Percentiles rank a stretch among this genome's conserved stretches.
Conservation (phyloP, 2,888 invertebrate genomes). For the Desoria tigrina region DNA sequence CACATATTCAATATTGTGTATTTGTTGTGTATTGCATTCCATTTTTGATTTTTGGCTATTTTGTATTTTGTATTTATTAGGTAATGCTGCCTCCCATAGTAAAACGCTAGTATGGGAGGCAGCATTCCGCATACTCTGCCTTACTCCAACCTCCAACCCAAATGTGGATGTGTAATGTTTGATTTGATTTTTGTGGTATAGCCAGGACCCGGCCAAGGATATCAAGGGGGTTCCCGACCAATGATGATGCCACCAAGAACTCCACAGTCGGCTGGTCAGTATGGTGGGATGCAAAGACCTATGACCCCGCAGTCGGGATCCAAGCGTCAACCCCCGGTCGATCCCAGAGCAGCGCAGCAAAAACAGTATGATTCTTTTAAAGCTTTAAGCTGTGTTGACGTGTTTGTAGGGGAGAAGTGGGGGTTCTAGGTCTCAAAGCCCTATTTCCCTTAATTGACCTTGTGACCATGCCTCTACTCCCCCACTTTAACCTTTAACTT, state of each 20-base stretch:
- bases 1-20: no score
- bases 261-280: conserved; percentile 65
- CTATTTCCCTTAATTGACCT: no score
- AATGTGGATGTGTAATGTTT: no score
- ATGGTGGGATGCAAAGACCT: conserved; percentile 37
- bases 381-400: not conserved
- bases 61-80: not conserved
- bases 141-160: no score
- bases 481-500: no score
- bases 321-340: conserved; percentile 38
- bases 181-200: conserved; percentile 14
- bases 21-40: not conserved
- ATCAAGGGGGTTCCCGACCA: conserved; percentile 23
- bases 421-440: not conserved
- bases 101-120: no score
- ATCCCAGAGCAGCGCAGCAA: conserved; percentile 31
- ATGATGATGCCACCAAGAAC: conserved; percentile 61
- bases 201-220: conserved; percentile 23
- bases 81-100: no score
- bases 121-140: no score
- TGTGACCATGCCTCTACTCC: no score
- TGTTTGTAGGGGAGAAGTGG: not conserved
- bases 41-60: not conserved
- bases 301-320: conserved; percentile 41
- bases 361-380: conserved; percentile 32